Conservation (phyloP, 2,888 invertebrate genomes). For the Callyntrura sp. region DNA sequence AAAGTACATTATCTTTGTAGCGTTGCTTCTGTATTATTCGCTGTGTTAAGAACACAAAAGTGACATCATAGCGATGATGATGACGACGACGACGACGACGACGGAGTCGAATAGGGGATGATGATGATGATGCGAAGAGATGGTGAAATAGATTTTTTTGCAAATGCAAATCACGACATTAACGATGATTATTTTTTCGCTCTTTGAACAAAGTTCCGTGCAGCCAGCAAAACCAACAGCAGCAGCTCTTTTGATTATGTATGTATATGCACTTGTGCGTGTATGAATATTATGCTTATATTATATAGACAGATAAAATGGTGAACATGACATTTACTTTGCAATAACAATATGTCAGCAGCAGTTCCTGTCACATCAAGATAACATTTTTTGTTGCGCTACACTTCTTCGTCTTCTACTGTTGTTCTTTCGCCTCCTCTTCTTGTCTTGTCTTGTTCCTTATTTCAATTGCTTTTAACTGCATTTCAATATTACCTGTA, state of each 20-base stretch:
- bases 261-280: background rate
- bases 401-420: slow-evolving; percentile 46
- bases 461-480: slow-evolving; percentile 66
- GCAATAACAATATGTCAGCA: slow-evolving; percentile 78
- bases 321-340: slow-evolving; percentile 78
- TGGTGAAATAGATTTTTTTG: slow-evolving; percentile 65
- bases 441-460: slow-evolving; percentile 26
- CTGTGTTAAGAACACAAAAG: slow-evolving; percentile 33
- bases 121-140: slow-evolving; percentile 22
- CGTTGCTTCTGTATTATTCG: slow-evolving; percentile 64
- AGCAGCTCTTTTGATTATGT: slow-evolving; percentile 35
- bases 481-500: slow-evolving; percentile 73
- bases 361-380: slow-evolving; percentile 78
- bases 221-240: background rate
- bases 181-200: slow-evolving; percentile 51
- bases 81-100: slow-evolving; percentile 10
- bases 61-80: slow-evolving; percentile 12
- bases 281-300: background rate
- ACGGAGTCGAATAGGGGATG: too few relatives aligned
- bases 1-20: slow-evolving; percentile 61
- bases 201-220: slow-evolving; percentile 23
- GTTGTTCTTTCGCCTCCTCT: slow-evolving; percentile 46
- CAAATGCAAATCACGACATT: slow-evolving; percentile 74
- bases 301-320: slow-evolving; percentile 70
- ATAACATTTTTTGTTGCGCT: slow-evolving; percentile 62